phyloP scores from a whole-genome alignment of 1,140 invertebrate genomes.

The Lasioglossum baleicum region DNA sequence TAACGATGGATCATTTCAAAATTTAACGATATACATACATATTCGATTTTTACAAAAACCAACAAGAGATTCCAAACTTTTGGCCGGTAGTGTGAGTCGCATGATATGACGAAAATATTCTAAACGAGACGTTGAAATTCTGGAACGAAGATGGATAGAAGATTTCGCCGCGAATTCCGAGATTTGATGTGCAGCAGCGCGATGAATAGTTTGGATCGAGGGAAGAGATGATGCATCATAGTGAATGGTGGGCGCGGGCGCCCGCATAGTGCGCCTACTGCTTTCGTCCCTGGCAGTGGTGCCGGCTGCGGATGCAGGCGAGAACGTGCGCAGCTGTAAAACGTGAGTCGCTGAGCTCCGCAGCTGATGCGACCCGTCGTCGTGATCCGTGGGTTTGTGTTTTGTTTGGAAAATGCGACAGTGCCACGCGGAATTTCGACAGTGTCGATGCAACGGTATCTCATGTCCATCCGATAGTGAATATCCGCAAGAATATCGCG shows the following conservation, averaged over 20 bases:
- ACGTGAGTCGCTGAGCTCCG: conserved; percentile 57
- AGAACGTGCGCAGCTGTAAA: conserved; percentile 57
- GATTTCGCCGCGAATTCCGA: neutral
- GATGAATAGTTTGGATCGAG: neutral
- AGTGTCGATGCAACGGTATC: conserved; percentile 3
- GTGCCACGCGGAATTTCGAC: conserved; percentile 21
- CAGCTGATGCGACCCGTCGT: conserved; percentile 49
- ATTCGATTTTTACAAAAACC: no score
- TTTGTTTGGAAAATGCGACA: conserved; percentile 52
- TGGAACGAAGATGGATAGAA: neutral
- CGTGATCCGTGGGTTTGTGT: conserved; percentile 36
- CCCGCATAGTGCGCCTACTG: conserved; percentile 21
- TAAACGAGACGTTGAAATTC: no score
- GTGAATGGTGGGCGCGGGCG: conserved; percentile 8
- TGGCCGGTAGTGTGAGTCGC: no score
- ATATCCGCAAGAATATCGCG: neutral
- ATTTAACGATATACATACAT: no score
- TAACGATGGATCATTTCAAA: no score
- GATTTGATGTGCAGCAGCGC: no score
- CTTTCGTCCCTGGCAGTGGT: conserved; percentile 49
- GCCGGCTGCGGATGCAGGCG: conserved; percentile 59
- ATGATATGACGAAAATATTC: no score
- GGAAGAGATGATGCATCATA: neutral
- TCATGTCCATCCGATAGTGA: neutral
- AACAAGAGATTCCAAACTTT: no score